Evolutionary conservation across 2,888 invertebrate genomes (phyloP).

Genomic region (Gastrophysa polygoni): DNA sequence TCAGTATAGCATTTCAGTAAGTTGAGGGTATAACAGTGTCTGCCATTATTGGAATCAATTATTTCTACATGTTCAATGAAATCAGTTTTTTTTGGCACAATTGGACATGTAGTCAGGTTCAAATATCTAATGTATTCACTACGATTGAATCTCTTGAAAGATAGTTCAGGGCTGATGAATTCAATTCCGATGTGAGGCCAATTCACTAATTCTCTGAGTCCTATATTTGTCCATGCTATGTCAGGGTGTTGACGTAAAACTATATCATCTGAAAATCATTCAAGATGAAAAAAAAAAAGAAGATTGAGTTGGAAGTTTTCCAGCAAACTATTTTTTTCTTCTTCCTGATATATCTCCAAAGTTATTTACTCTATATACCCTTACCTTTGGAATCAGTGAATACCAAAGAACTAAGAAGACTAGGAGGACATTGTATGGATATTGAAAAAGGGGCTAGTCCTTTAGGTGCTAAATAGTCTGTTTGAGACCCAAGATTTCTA

Average conservation of each 20-base stretch:
- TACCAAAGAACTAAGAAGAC: slow-evolving; percentile 33
- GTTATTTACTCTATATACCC: background rate
- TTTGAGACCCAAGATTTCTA: slow-evolving; percentile 30
- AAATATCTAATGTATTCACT: slow-evolving; percentile 35
- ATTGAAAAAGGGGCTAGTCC: slow-evolving; percentile 38
- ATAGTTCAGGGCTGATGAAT: slow-evolving; percentile 34
- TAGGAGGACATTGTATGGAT: slow-evolving; percentile 34
- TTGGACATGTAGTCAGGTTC: slow-evolving; percentile 26
- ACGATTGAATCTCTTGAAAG: slow-evolving; percentile 35
- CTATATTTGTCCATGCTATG: slow-evolving; percentile 28
- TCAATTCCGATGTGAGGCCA: slow-evolving; percentile 42
- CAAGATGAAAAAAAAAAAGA: background rate
- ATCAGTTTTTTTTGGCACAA: slow-evolving; percentile 20
- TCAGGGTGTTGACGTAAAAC: slow-evolving; percentile 35
- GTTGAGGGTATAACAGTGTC: slow-evolving; percentile 30
- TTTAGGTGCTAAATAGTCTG: slow-evolving; percentile 35
- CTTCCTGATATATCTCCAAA: background rate
- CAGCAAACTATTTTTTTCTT: too few species aligned
- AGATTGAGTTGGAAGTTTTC: background rate
- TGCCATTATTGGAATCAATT: slow-evolving; percentile 20
- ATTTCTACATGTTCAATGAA: slow-evolving; percentile 37
- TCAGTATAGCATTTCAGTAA: slow-evolving; percentile 26
- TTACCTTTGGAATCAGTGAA: slow-evolving; percentile 34
- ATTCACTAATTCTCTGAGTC: slow-evolving; percentile 35
- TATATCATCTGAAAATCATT: slow-evolving; percentile 39